These are phyloP conservation scores for Sebastes trivittatus DNA, from an alignment of 2,797 vertebrate genomes.

Conservation along the genomic window DNA sequence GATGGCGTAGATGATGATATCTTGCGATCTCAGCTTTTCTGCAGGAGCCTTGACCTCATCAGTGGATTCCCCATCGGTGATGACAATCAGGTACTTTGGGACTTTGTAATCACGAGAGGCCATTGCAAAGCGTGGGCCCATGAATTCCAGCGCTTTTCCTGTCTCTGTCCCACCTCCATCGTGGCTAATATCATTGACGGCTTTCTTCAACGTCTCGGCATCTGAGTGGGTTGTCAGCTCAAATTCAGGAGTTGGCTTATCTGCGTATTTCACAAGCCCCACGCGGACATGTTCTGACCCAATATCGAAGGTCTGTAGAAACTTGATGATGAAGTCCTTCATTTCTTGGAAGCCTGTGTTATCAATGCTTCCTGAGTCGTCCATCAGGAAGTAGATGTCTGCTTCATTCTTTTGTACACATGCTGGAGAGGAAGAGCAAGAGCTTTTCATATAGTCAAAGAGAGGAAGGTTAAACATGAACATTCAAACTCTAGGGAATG, in stretches of 20 bases:
- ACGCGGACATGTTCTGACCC: constrained; percentile 76
- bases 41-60: constrained; percentile 76
- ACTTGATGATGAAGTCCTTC: constrained; percentile 79
- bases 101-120: constrained; percentile 44
- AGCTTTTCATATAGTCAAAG: neutral
- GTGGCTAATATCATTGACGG: constrained; percentile 64
- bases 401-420: constrained; percentile 81
- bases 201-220: constrained; percentile 51
- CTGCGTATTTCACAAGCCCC: constrained; percentile 80
- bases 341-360: constrained; percentile 76
- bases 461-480: neutral
- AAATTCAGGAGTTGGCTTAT: constrained; percentile 52
- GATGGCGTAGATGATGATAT: constrained; percentile 79
- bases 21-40: constrained; percentile 52
- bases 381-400: constrained; percentile 87
- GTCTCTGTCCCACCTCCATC: constrained; percentile 71
- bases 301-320: constrained; percentile 73
- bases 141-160: constrained; percentile 73
- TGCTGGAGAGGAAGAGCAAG: constrained; percentile 58
- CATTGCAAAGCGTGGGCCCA: constrained; percentile 70
- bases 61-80: constrained; percentile 82
- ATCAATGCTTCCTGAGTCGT: constrained; percentile 80
- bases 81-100: constrained; percentile 78
- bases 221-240: constrained; percentile 48
- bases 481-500: neutral